A percentile compares a stretch with the other conserved stretches of the same genome.
phyloP scores from a whole-genome alignment of 2,888 invertebrate species.

The Philhelius pedissequus region DNA sequence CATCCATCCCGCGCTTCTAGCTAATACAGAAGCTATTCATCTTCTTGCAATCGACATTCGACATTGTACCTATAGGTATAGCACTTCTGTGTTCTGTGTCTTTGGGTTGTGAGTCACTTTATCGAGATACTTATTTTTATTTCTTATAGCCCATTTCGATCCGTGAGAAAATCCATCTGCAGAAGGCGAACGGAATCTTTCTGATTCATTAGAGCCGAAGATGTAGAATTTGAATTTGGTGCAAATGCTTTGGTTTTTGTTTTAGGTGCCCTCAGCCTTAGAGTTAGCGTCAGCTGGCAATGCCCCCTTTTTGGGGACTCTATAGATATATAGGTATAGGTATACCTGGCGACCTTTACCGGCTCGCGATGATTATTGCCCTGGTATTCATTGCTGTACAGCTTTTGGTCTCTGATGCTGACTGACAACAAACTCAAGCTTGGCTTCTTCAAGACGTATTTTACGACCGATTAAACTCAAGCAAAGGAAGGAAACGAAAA shows the following conservation, averaged over 20 bases:
- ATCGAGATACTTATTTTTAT: constrained; percentile 43
- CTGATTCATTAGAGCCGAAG: constrained; percentile 64
- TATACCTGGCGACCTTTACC: constrained; percentile 44
- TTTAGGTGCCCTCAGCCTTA: background rate
- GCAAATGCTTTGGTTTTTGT: constrained; percentile 42
- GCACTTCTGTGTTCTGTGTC: constrained; percentile 10
- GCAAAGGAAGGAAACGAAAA: background rate
- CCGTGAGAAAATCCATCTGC: constrained; percentile 64
- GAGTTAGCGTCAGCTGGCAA: background rate
- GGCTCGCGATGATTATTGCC: constrained; percentile 53
- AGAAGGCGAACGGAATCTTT: constrained; percentile 41
- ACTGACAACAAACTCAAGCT: constrained; percentile 64
- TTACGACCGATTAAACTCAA: constrained; percentile 55
- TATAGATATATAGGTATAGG: background rate
- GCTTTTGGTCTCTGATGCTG: constrained; percentile 21
- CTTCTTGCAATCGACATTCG: constrained; percentile 47
- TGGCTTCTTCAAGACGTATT: constrained; percentile 1
- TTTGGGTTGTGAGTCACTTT: constrained; percentile 40
- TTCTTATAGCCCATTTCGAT: constrained; percentile 43
- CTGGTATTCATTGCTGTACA: background rate
- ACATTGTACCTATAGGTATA: background rate
- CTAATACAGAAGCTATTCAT: constrained; percentile 59
- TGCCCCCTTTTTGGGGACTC: constrained; percentile 32
- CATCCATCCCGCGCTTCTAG: constrained; percentile 36
- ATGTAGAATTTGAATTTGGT: constrained; percentile 63